Evolutionary conservation across 2,888 invertebrate species (phyloP).

Genomic region (Cantharis rustica): DNA sequence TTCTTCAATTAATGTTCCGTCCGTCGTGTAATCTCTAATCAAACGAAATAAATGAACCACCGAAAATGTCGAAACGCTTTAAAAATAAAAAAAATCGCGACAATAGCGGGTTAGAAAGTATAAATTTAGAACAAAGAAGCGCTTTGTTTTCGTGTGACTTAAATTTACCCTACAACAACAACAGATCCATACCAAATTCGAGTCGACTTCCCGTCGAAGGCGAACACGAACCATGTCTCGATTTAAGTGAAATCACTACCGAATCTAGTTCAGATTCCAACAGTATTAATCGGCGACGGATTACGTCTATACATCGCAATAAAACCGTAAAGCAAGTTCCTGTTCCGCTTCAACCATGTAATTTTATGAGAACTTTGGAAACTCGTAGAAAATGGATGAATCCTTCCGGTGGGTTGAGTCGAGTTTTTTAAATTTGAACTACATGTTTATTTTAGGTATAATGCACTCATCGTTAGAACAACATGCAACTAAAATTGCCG

Average conservation of each 20-base stretch:
- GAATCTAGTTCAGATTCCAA: neutral
- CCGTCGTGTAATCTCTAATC: neutral
- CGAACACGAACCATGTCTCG: neutral
- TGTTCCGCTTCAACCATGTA: slow-evolving; percentile 4
- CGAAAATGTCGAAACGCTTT: neutral
- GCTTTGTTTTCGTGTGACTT: neutral
- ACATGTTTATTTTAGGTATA: neutral
- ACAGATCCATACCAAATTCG: neutral
- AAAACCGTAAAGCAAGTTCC: slow-evolving; percentile 4
- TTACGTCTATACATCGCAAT: slow-evolving; percentile 36
- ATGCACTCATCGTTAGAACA: slow-evolving; percentile 39
- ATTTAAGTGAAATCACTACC: neutral
- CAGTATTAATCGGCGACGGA: slow-evolving; percentile 18
- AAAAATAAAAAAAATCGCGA: neutral
- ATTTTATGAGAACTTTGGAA: slow-evolving; percentile 27
- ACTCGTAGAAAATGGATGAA: slow-evolving; percentile 31
- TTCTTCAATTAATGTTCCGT: neutral
- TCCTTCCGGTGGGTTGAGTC: slow-evolving; percentile 20
- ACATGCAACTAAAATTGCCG: slow-evolving; percentile 66
- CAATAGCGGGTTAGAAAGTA: neutral
- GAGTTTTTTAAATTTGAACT: neutral
- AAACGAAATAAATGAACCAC: neutral
- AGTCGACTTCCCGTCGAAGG: neutral
- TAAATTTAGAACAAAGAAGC: neutral
- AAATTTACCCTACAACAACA: neutral